These are phyloP conservation scores for Petrocephalus microphthalmus DNA, from an alignment of 2,113 vertebrate species.

Conservation along the genomic window DNA sequence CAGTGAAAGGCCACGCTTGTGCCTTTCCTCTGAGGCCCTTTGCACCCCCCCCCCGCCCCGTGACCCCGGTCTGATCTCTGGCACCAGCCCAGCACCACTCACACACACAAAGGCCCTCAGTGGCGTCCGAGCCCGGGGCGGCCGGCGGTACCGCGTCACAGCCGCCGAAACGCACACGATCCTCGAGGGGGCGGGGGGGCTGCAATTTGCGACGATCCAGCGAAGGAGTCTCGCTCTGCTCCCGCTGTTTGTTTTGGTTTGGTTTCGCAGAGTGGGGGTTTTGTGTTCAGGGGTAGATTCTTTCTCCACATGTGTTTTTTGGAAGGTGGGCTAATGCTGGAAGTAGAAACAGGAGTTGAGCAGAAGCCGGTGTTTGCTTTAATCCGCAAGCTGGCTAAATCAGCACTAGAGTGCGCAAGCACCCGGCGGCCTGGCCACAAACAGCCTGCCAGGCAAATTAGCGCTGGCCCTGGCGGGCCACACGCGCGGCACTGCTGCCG, in stretches of 20 bases:
- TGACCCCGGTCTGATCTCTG: not conserved
- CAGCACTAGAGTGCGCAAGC: slow-evolving; percentile 32
- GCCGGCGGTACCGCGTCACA: not conserved
- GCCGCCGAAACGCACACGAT: not conserved
- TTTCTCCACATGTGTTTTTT: slow-evolving; percentile 25
- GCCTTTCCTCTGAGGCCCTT: not conserved
- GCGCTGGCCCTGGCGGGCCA: slow-evolving; percentile 10
- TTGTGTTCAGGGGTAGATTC: slow-evolving; percentile 35
- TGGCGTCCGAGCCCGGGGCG: not conserved
- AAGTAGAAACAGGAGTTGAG: slow-evolving; percentile 26
- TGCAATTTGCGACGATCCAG: not conserved
- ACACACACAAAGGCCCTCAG: not conserved
- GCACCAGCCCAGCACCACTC: not conserved
- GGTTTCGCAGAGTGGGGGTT: slow-evolving; percentile 7
- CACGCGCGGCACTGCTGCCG: not conserved
- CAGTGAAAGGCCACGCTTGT: slow-evolving; percentile 6
- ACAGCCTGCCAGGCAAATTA: slow-evolving; percentile 39
- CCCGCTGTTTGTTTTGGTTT: slow-evolving; percentile 45
- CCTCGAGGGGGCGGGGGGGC: not conserved
- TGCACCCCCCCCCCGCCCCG: not conserved
- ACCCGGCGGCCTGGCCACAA: slow-evolving; percentile 35
- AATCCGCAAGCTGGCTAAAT: slow-evolving; percentile 27
- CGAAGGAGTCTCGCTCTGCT: slow-evolving; percentile 43
- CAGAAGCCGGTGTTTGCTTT: slow-evolving; percentile 14
- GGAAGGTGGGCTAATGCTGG: slow-evolving; percentile 21